Conservation (phyloP, 2,797 vertebrate genomes). For the Acrossocheilus fasciatus region DNA sequence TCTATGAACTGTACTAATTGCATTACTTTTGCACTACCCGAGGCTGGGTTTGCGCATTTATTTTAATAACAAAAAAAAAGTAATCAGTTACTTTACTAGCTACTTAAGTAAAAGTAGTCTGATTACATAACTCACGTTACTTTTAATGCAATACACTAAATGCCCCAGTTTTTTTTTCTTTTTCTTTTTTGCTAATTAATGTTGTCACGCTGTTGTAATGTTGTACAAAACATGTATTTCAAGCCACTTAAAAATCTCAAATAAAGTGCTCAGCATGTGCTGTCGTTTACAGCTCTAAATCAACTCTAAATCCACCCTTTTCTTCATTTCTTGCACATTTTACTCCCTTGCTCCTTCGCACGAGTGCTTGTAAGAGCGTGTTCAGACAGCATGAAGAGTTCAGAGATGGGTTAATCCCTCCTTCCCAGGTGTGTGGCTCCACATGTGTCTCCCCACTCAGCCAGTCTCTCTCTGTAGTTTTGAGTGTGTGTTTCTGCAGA, state of each 20-base stretch:
- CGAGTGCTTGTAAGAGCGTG: not conserved
- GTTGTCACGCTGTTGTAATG: not conserved
- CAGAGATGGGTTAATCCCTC: constrained; percentile 33
- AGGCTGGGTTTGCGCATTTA: not conserved
- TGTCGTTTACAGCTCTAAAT: not conserved
- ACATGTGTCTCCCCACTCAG: not conserved
- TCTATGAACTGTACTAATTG: not conserved
- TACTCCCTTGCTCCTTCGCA: not conserved
- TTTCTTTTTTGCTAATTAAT: not conserved
- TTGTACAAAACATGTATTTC: not conserved
- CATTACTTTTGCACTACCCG: not conserved
- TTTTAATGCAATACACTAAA: not conserved
- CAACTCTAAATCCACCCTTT: not conserved
- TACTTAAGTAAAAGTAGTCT: not conserved
- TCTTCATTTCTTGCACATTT: not conserved
- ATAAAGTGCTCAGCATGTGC: not conserved
- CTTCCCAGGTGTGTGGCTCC: constrained; percentile 28
- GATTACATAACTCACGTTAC: not conserved
- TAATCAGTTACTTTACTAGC: not conserved
- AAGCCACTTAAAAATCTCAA: not conserved
- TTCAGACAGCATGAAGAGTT: constrained; percentile 25
- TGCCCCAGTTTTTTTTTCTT: too few species aligned
- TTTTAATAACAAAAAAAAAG: not conserved
- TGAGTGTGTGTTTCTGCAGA: not conserved
- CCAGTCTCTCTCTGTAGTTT: not conserved